These are phyloP conservation scores for Xenopus petersii DNA, from an alignment of 2,797 vertebrate species.

Conservation along the genomic window DNA sequence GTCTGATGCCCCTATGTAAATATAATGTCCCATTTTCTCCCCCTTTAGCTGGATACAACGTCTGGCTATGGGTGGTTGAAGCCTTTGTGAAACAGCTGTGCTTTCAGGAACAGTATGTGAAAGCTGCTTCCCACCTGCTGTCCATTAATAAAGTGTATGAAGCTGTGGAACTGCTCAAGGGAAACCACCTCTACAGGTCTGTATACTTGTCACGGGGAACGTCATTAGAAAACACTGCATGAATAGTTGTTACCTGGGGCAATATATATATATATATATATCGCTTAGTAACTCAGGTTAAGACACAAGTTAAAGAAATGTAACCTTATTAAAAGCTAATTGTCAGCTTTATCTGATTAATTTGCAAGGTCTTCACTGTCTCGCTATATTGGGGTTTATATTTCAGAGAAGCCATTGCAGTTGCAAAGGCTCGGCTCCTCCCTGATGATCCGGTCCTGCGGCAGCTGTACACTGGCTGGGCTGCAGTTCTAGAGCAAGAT, in stretches of 20 bases:
- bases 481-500: slow-evolving; percentile 83
- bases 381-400: neutral
- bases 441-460: slow-evolving; percentile 81
- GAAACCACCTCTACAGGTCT: slow-evolving; percentile 86
- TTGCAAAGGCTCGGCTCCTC: slow-evolving; percentile 85
- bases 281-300: too few species aligned
- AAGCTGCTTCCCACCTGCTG: slow-evolving; percentile 90
- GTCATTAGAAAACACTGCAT: too few species aligned
- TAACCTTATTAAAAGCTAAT: too few species aligned
- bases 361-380: neutral
- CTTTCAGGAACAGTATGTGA: slow-evolving; percentile 90
- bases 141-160: slow-evolving; percentile 86
- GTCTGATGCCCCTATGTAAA: too few species aligned
- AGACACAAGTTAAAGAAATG: too few species aligned
- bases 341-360: too few species aligned
- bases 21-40: neutral
- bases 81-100: slow-evolving; percentile 89
- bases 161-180: slow-evolving; percentile 81
- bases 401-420: slow-evolving; percentile 85
- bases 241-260: too few species aligned
- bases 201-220: neutral
- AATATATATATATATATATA: too few species aligned
- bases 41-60: slow-evolving; percentile 78
- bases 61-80: slow-evolving; percentile 84
- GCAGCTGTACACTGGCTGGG: slow-evolving; percentile 85